Percentiles rank a stretch among this genome's conserved stretches.
phyloP scores from a whole-genome alignment of 2,888 invertebrate genomes.

The Tolmerus cingulatus region DNA sequence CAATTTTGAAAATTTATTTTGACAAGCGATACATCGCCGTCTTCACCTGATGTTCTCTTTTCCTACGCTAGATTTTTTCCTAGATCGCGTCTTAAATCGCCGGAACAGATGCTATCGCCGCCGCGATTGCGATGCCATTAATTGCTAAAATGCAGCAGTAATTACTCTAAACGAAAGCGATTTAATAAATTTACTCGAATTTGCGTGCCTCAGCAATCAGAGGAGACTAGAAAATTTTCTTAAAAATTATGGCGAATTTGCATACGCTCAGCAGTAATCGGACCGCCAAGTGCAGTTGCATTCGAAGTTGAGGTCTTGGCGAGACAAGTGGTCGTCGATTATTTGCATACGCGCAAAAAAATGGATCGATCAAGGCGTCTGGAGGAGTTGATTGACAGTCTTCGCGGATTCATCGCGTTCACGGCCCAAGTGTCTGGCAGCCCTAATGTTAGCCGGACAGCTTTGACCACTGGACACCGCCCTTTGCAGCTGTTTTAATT shows the following conservation, averaged over 20 bases:
- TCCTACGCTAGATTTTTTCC: not conserved
- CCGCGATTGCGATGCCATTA: not conserved
- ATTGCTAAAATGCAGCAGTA: not conserved
- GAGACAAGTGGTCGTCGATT: not conserved
- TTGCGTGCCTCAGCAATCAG: constrained; percentile 16
- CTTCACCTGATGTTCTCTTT: not conserved
- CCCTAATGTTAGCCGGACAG: not conserved
- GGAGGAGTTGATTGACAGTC: not conserved
- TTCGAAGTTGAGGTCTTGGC: not conserved
- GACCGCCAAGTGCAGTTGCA: not conserved
- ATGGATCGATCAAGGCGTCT: not conserved
- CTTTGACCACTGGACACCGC: not conserved
- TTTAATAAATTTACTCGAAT: constrained; percentile 25
- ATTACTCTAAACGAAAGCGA: constrained; percentile 13
- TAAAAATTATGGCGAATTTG: not conserved
- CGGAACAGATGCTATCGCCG: not conserved
- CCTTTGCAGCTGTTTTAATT: constrained; percentile 13
- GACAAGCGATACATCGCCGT: constrained; percentile 19
- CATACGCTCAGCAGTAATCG: not conserved
- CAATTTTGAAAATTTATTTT: constrained; percentile 29
- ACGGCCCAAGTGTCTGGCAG: not conserved
- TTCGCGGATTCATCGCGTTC: not conserved
- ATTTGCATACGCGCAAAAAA: not conserved
- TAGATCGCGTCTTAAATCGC: not conserved
- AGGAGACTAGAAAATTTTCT: constrained; percentile 12